Base-by-base conservation (phyloP, 2,797 vertebrate species). In the Catharus ustulatus region DNA sequence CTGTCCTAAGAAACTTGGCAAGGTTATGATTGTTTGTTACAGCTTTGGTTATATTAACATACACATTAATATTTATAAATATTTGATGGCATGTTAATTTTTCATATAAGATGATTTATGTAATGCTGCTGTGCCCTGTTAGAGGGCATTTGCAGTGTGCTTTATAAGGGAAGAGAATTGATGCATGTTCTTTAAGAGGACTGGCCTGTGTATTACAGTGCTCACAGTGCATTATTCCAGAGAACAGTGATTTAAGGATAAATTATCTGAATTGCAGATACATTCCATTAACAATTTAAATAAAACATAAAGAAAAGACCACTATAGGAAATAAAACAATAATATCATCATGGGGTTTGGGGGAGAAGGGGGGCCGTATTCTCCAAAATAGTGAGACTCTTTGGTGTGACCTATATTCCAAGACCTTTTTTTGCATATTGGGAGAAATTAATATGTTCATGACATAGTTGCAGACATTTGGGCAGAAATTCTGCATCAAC, bases 31-130 rank as follows among this genome's bases (percentile, higher is more conserved):
- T 98, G 97, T 98, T 98, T 98, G 98, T 98, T 98, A 98, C 98
- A 97, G 98, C 98, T 98, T 98, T 98, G 97, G 97, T 98, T 98
- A 98, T 98, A 98, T 98, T 98, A 98, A 98, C 98, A 98, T 98
- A 98, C 96, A 97, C 98, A 98, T 98, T 98, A 98, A 98, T 98
- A 98, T 98, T 98, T 98, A 98, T 98, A 98, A 98, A 98, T 98
- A 98, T 98, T 98, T 98, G 95, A 98, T 98, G 98, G 97, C 98
- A 98, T 98, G 98, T 98, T 98, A 98, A 98, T 98, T 98, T 98
- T 98, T 98, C 97, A 98, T 98, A 98, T 97, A 98, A 95, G 96
- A 98, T 98, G 97, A 98, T 98, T 98, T 98, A 98, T 98, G 97
- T 97, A 97, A 97, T 96, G 97, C 97, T 96, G 84, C 92, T 93